Conservation (phyloP, 2,797 vertebrate species). For the Todus mexicanus region DNA sequence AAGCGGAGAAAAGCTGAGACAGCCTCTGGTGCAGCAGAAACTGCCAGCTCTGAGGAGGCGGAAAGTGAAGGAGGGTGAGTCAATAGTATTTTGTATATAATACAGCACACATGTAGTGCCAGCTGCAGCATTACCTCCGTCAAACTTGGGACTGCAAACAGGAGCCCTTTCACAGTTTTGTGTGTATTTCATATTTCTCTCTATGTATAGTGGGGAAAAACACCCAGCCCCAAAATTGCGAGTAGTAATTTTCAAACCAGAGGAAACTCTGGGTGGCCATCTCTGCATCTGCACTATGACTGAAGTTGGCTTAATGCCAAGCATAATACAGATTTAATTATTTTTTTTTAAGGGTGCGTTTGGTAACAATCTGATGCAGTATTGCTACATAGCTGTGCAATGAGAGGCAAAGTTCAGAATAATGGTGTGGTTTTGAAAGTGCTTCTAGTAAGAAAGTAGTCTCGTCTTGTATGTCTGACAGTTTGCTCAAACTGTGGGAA, state of each 20-base stretch:
- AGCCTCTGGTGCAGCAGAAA: slow-evolving; percentile 32
- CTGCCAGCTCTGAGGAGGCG: slow-evolving; percentile 78
- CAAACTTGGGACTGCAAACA: neutral
- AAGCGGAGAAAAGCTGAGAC: slow-evolving; percentile 78
- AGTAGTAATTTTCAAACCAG: neutral
- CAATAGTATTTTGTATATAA: neutral
- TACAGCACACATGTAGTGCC: neutral
- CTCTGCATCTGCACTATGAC: neutral
- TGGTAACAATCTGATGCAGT: neutral
- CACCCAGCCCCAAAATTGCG: neutral
- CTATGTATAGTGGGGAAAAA: neutral
- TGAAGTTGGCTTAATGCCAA: neutral
- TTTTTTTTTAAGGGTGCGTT: neutral
- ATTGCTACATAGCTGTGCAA: neutral
- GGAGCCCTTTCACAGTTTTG: neutral
- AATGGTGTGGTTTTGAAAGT: neutral
- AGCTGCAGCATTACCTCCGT: neutral
- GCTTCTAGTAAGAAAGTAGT: neutral
- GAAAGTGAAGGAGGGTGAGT: slow-evolving; percentile 84
- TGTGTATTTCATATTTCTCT: neutral
- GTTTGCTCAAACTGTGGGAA: neutral
- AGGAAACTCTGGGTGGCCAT: neutral
- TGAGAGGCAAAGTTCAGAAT: slow-evolving; percentile 17
- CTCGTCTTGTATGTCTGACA: neutral
- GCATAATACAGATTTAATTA: neutral